These are phyloP conservation scores for Drosophila demipolita DNA, from an alignment of 2,888 invertebrate species.

Conservation along the genomic window DNA sequence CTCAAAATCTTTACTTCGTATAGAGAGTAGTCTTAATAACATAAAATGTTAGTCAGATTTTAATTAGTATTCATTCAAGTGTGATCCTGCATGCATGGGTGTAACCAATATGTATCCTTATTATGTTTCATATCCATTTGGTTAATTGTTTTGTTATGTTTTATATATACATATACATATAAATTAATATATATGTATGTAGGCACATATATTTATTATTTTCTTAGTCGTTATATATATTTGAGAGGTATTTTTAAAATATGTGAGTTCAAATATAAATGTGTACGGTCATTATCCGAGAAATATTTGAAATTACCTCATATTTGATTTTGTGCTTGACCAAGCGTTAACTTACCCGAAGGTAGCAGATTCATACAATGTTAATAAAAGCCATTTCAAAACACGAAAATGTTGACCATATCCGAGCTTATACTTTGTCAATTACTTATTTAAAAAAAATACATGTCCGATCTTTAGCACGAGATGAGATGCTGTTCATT, in stretches of 20 bases:
- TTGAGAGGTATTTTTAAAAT: slow-evolving; percentile 5
- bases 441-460: slow-evolving; percentile 27
- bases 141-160: slow-evolving; percentile 50
- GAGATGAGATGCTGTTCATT: slow-evolving; percentile 25
- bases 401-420: neutral
- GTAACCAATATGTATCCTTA: slow-evolving; percentile 55
- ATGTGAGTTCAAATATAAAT: neutral
- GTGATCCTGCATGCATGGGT: slow-evolving; percentile 57
- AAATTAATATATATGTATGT: slow-evolving; percentile 18
- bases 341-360: slow-evolving; percentile 1
- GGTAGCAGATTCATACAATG: neutral
- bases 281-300: slow-evolving; percentile 11
- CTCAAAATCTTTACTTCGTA: slow-evolving; percentile 16
- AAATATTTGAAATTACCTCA: slow-evolving; percentile 1
- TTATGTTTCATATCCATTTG: slow-evolving; percentile 56
- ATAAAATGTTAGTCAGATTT: slow-evolving; percentile 25
- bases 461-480: slow-evolving; percentile 9
- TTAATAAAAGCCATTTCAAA: neutral
- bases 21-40: slow-evolving; percentile 22
- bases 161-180: slow-evolving; percentile 11
- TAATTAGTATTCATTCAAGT: slow-evolving; percentile 62
- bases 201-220: slow-evolving; percentile 8
- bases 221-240: slow-evolving; percentile 7
- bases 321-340: slow-evolving; percentile 17
- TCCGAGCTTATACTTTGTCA: slow-evolving; percentile 25